phyloP scores from a whole-genome alignment of 64 coral and sea anemone species.

The Hydrozoanthus tunicans region DNA sequence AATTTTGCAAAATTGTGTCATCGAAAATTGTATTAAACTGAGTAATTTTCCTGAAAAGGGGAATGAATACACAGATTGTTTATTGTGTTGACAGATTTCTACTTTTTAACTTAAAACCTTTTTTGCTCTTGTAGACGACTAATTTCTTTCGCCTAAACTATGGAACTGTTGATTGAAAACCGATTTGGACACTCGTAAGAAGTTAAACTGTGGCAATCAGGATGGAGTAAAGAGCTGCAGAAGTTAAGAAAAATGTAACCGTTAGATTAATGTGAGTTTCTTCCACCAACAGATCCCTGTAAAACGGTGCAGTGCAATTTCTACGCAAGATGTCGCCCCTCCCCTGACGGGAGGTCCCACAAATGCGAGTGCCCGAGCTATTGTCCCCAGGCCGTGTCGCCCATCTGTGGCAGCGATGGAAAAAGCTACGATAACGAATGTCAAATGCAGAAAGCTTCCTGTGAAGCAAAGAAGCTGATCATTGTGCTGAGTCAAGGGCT shows the following conservation, averaged over 20 bases:
- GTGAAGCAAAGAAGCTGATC: constrained; percentile 30
- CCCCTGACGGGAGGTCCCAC: constrained; percentile 61
- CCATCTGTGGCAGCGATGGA: constrained; percentile 62
- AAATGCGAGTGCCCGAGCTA: constrained; percentile 71
- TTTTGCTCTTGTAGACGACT: too few species aligned
- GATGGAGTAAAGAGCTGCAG: too few species aligned
- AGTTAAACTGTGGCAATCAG: too few species aligned
- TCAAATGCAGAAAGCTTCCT: constrained; percentile 45
- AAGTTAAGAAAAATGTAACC: background rate
- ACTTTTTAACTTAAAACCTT: too few species aligned
- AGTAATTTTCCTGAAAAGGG: too few species aligned
- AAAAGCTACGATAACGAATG: constrained; percentile 65
- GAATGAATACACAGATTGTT: too few species aligned
- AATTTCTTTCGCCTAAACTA: too few species aligned
- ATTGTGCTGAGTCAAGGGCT: constrained; percentile 16
- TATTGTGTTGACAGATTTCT: too few species aligned
- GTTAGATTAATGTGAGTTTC: background rate
- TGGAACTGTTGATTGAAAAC: too few species aligned
- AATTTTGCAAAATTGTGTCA: too few species aligned
- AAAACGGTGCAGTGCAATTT: constrained; percentile 58
- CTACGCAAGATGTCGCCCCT: constrained; percentile 67
- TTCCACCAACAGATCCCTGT: constrained; percentile 65
- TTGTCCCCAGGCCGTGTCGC: background rate
- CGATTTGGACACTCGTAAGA: too few species aligned
- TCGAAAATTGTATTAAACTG: too few species aligned